Base-by-base conservation (phyloP, 2,113 vertebrate species). In the Parotia lawesii region DNA sequence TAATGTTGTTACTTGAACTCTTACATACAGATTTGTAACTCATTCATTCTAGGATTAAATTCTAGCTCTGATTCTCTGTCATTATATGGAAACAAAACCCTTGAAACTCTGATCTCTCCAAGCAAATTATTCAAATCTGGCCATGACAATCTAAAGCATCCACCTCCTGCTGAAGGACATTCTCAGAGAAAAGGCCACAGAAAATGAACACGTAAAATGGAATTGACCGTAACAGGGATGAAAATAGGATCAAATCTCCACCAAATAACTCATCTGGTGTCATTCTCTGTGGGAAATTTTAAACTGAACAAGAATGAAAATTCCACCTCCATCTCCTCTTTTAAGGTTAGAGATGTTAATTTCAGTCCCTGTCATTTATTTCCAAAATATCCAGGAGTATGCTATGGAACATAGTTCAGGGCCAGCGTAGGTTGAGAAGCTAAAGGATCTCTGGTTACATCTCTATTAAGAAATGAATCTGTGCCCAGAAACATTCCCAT, bases 401-500 rank as follows among this genome's bases (percentile, higher is more conserved):
- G 27, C 51, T 37, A 47, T 4, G 4, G 73, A 92, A 77, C 29
- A 81, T 2, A 66, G 61, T 56, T 79, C 61, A 89, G 78, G 37
- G 14, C 44, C 44, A 85, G 23, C 1, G 12, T 21, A 94, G 93
- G 70, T 69, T 37, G 65, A 82, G 28, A 94, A 85, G 66, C 45
- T 50, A 33, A 64, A 74, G 28, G 47, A 76, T 70, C 90, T 93
- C 74, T 38, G 23, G 50, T 93, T 91, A 87, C 66, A 29, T 50
- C 71, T 87, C 87, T 85, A 61, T 40, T 75, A 91, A 58, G 18
- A 89, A 82, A 93, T 29, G n/a, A 93, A 94, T 64, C 61, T 45
- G 37, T 75, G 85, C 74, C 93, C 90, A 96, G 85, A 96, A 93
- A 82, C 54, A 70, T 54, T 90, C 45, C 45, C 85, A 85, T 91